Evolutionary conservation across 2,113 vertebrate species (phyloP), one percentile per base, ranked within the genome.

Genomic region (Petrocephalus microphthalmus): DNA sequence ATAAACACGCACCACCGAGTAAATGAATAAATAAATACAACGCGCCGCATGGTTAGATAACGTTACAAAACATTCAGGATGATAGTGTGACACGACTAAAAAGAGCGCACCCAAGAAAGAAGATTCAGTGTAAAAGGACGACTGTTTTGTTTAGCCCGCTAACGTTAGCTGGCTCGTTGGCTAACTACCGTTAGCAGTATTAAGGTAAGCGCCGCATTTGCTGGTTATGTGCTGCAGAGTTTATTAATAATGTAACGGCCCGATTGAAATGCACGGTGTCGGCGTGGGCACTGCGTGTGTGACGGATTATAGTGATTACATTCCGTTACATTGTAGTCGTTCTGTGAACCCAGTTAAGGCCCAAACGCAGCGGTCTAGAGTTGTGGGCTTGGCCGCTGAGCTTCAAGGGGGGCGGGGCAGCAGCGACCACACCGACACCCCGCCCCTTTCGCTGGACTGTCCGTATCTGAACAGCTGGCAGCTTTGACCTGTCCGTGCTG

Each of bases 1-100:
- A 86, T 86, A 91, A 90, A 87, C 89, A 82, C 87, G 60, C 56
- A 49, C 81, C 17, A 84, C 13, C 49, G 85, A 88, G 53, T 83
- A 87, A 42, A 87, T 54, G 33, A 87, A 87, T 87, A 87, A 87
- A 64, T 57, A 84, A 84, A 64, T n/a, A 87, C 56, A 47, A 29
- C 37, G 7, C 29, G 47, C 25, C 29, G 20, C 49, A 57, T 84
- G 22, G n/a, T 78, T 53, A 74, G 84, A 45, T 57, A 78, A 29
- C 10, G n/a, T 78, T 89, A 54, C 17, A 15, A n/a, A 83, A 54
- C 52, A 82, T 64, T 42, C 33, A 57, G 45, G 54, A 71, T 64
- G 56, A 15, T 47, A 25, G 84, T 52, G 84, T 52, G 15, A 84
- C 37, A 33, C 20, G 42, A 85, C 49, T 6, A 19, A 57, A 71